Conservation (phyloP, 2,113 vertebrate genomes). For the Tragulus kanchil region DNA sequence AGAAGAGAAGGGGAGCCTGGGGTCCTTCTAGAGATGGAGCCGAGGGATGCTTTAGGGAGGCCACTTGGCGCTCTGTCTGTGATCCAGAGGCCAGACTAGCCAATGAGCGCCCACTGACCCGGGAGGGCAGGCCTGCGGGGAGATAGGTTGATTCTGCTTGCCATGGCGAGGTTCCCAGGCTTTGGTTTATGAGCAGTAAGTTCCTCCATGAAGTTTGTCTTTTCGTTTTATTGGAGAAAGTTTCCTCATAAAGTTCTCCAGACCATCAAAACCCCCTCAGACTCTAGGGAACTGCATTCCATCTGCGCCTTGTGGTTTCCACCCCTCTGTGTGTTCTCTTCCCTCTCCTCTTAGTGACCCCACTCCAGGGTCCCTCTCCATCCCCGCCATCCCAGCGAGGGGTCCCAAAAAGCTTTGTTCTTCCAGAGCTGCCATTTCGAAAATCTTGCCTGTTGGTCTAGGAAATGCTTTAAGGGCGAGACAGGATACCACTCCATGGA, state of each 20-base stretch:
- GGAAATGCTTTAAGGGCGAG: neutral
- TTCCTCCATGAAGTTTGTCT: slow-evolving; percentile 68
- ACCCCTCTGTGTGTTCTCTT: neutral
- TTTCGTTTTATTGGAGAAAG: slow-evolving; percentile 70
- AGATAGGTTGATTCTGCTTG: neutral
- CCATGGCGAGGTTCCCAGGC: slow-evolving; percentile 50
- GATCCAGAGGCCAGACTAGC: neutral
- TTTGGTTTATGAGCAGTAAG: slow-evolving; percentile 63
- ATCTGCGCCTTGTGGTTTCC: neutral
- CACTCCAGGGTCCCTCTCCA: neutral
- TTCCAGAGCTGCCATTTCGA: neutral
- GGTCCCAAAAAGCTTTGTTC: neutral
- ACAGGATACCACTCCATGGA: neutral
- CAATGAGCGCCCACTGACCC: neutral
- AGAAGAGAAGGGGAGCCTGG: neutral
- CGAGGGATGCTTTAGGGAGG: neutral
- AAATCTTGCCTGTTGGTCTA: slow-evolving; percentile 23
- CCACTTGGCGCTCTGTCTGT: neutral
- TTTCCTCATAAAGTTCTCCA: slow-evolving; percentile 64
- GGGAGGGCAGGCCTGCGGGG: neutral
- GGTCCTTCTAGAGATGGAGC: neutral
- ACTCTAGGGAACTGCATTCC: slow-evolving; percentile 56
- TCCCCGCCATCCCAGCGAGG: neutral
- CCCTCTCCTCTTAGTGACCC: neutral
- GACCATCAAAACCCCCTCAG: slow-evolving; percentile 5